Conservation (phyloP, 1,140 invertebrate genomes). For the Pristionchus pacificus region DNA sequence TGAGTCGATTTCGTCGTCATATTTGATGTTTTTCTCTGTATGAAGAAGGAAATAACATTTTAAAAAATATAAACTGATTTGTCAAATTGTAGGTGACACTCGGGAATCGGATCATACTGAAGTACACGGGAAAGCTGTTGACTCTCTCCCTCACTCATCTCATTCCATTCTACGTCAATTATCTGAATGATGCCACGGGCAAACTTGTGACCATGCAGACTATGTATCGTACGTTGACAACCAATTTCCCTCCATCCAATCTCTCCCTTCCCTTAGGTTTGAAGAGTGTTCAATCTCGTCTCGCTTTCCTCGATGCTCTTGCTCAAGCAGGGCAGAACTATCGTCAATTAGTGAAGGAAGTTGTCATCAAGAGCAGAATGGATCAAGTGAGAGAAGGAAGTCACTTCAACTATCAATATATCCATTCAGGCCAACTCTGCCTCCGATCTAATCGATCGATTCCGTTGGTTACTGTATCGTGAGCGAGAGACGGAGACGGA, state of each 20-base stretch:
- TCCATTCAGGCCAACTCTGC: neutral
- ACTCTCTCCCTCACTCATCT: neutral
- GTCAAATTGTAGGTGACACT: neutral
- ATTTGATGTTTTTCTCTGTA: too few relatives aligned
- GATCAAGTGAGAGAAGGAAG: neutral
- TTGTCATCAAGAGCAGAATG: neutral
- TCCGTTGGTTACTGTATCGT: neutral
- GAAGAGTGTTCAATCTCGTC: neutral
- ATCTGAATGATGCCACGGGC: neutral
- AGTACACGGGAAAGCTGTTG: neutral
- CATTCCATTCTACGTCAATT: neutral
- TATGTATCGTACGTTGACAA: neutral
- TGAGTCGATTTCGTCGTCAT: neutral
- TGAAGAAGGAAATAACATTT: too few relatives aligned
- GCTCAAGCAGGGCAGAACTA: neutral
- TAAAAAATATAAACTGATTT: too few relatives aligned
- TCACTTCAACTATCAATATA: neutral
- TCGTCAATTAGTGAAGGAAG: neutral
- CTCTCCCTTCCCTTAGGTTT: neutral
- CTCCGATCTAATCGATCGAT: neutral
- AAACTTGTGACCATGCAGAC: neutral
- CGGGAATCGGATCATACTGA: neutral
- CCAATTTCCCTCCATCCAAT: neutral
- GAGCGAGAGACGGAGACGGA: neutral
- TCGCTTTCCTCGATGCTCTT: neutral